phyloP scores from a whole-genome alignment of 2,888 invertebrate species.

The Macrosoma leucophasiata region DNA sequence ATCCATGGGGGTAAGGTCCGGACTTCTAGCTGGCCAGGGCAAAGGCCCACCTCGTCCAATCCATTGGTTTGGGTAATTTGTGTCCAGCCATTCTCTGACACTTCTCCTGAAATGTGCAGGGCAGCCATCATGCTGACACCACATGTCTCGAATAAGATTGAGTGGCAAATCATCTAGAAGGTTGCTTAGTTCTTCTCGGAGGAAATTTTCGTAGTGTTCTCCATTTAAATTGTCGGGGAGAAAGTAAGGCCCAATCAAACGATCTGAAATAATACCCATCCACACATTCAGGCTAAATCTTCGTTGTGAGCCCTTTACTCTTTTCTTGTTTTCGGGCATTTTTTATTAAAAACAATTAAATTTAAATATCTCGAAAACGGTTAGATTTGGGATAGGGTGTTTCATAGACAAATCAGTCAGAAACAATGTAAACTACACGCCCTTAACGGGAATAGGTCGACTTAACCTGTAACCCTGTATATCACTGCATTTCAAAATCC shows the following conservation, averaged over 20 bases:
- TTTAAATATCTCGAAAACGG: no score
- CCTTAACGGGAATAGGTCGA: no score
- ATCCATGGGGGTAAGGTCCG: conserved; percentile 27
- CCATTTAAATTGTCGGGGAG: conserved; percentile 14
- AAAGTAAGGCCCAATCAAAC: conserved; percentile 7
- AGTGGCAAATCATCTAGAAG: conserved; percentile 14
- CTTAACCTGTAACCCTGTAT: no score
- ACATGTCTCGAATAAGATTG: conserved; percentile 20
- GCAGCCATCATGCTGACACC: conserved; percentile 26
- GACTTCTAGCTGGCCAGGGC: conserved; percentile 30
- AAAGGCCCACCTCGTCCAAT: conserved; percentile 27
- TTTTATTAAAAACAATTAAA: no score
- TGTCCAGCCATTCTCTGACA: conserved; percentile 28
- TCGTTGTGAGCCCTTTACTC: conserved; percentile 21
- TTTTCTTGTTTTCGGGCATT: conserved; percentile 1
- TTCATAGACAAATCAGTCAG: no score
- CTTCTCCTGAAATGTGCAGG: conserved; percentile 25
- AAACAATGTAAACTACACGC: no score
- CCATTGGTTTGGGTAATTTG: conserved; percentile 24
- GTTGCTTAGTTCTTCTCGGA: conserved; percentile 6
- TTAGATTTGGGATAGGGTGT: no score
- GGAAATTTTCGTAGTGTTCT: conserved; percentile 8
- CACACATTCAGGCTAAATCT: conserved; percentile 4
- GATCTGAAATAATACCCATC: conserved; percentile 25
- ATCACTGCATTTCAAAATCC: no score